Base-by-base conservation (phyloP, 2,113 vertebrate species). In the Platysteira castanea region DNA sequence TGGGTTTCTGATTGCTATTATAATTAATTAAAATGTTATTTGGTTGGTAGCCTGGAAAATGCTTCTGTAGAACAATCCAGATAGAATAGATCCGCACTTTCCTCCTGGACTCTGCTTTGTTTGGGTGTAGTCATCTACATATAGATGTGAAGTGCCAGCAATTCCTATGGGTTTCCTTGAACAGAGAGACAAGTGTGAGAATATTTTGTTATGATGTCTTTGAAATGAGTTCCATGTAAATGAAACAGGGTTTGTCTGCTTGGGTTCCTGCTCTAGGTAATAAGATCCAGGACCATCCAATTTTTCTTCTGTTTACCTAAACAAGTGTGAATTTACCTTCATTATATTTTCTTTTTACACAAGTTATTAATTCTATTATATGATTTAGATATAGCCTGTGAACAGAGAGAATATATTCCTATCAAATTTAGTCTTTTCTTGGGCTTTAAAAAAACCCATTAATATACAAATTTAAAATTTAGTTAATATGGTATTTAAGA, bases 401-500 rank as follows among this genome's bases (percentile, higher is more conserved):
- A 94, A 88, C 44, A 87, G 85, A 78, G 54, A 50, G 24, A 70
- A 91, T 68, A 21, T 57, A 84, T 93, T 83, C 30, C 46, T 88
- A 39, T 46, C 75, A 77, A n/a, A 61, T 61, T 86, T 39, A 15
- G 8, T 84, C 50, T 68, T 95, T 92, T 87, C 56, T 80, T 18
- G 19, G 74, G 39, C 63, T 84, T 86, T 46, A 53, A 89, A 96
- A 95, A 80, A 81, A 16, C n/a, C n/a, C 33, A 13, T 80, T 89
- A 96, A 94, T 81, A 89, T 30, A 84, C 21, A 93, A 69, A 89
- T 79, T 68, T 49, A 78, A 97, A 77, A 92, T 83, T 79, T 67
- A 89, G 78, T 92, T 95, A 94, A 94, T 96, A 83, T 88, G 83
- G 61, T 87, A 90, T 96, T 97, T 94, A 92, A 93, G 52, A 92